Evolutionary conservation across 2,888 invertebrate species (phyloP), one percentile per base, ranked within the genome.

Genomic region (Pseudococcus viburni): DNA sequence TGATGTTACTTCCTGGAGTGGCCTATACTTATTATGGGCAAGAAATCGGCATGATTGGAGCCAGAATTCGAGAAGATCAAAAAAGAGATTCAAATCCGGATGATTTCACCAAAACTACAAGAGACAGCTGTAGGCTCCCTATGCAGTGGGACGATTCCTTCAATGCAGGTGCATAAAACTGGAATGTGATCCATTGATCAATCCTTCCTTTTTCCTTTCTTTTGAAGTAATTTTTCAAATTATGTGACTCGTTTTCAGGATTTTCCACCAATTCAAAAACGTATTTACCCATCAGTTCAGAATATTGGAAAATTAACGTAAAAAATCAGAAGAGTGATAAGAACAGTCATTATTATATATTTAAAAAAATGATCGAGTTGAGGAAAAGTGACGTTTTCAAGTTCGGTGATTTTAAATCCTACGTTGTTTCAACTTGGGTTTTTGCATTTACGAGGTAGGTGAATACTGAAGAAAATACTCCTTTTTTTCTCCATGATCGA

Each of bases 81-180:
- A 46, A 42, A 17, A 55, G 33, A 19, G 89, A 88, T 83, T 22
- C 68, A 19, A n/a, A 48, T 48, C n/a, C 39, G 11, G 80, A 84
- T 17, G 84, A 51, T 39, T 68, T 64, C 6, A 86, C 59, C 15
- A n/a, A 46, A 2, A 59, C 94, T 96, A 90, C 98, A 98, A 85
- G 89, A 33, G 86, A 89, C 64, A 77, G 48, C n/a, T 85, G 77
- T 1, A 86, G 89, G 48, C 59, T 46, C 12, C 86, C 89, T 1
- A 89, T 89, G 89, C 86, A 89, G 26, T 89, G 89, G 89, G 83
- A 22, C n/a, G n/a, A n/a, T n/a, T n/a, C n/a, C n/a, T n/a, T n/a
- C n/a, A n/a, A n/a, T n/a, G n/a, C n/a, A n/a, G 89, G 89, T 89
- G 9, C n/a, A n/a, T n/a, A 0, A 26, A 15, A 46, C 46, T 46